Evolutionary conservation across 2,888 invertebrate species (phyloP), one percentile per base, ranked within the genome.

Genomic region (Piscicola geometra): DNA sequence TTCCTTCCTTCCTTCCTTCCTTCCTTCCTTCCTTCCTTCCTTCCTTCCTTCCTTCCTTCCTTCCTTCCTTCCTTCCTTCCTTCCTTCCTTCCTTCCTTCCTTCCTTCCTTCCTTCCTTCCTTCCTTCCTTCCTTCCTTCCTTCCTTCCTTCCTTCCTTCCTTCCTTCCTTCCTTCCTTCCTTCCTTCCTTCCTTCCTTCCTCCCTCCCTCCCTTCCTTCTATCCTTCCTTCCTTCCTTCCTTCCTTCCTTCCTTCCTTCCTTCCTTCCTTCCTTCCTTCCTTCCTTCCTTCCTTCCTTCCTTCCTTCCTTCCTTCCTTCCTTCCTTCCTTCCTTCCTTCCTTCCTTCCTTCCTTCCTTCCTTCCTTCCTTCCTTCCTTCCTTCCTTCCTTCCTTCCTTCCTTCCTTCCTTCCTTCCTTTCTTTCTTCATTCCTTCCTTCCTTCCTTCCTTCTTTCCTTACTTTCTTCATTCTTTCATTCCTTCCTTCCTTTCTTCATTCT

Each of bases 71-170:
- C 52, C 68, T 41, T 25, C 60, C 60, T 56, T 25, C 60, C 28
- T 21, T 18, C 33, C 60, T 15, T 56, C 64, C 73, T 74, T 67
- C 67, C 67, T 68, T 21, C 72, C 52, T 52, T 36, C 41, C 50
- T 73, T 69, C 75, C 32, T 47, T 36, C 75, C 66, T 52, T 41
- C 50, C 47, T 64, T 35, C 41, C 28, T 41, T 64, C 74, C 64
- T 52, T 36, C 73, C 60, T 25, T 76, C 76, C 52, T 66, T 41
- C 76, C 56, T 64, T 64, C 73, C 60, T 64, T 66, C 76, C 32
- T 36, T 64, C 76, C 36, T 47, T 52, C 74, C 33, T 66, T 76
- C 76, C 33, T 33, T 15, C 30, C 64, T 64, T 15, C 30, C 64
- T 64, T 15, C 30, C 64, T 64, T 15, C 64, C 64, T 64, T 15